Conservation (phyloP, 2,797 vertebrate genomes). For the Amniataba percoides region DNA sequence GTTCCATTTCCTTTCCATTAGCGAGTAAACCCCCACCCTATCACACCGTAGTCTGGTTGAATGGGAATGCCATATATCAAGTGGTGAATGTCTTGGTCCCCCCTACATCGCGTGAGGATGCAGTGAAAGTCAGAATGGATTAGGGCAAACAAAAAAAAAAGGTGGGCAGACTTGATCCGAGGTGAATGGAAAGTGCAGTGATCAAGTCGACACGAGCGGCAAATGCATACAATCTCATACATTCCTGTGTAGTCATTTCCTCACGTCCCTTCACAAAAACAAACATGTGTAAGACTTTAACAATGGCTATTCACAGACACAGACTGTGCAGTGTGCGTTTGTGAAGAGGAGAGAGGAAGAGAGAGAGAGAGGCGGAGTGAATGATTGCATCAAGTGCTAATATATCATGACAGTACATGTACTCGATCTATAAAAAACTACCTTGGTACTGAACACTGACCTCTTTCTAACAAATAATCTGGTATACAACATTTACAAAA, state of each 20-base stretch:
- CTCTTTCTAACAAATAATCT: slow-evolving; percentile 86
- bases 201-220: slow-evolving; percentile 76
- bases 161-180: slow-evolving; percentile 74
- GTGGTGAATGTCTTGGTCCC: slow-evolving; percentile 78
- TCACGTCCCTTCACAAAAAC: slow-evolving; percentile 51
- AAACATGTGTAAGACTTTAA: slow-evolving; percentile 73
- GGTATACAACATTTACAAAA: slow-evolving; percentile 87
- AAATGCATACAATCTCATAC: slow-evolving; percentile 74
- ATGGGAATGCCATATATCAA: slow-evolving; percentile 79
- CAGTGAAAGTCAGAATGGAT: slow-evolving; percentile 73
- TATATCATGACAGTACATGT: slow-evolving; percentile 83
- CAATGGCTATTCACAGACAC: slow-evolving; percentile 68
- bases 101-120: slow-evolving; percentile 73
- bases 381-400: slow-evolving; percentile 83
- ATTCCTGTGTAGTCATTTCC: slow-evolving; percentile 73
- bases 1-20: slow-evolving; percentile 68
- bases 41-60: slow-evolving; percentile 52
- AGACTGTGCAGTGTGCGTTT: slow-evolving; percentile 66
- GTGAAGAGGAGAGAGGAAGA: slow-evolving; percentile 55
- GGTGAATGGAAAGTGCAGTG: slow-evolving; percentile 80
- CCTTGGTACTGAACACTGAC: slow-evolving; percentile 84
- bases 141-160: slow-evolving; percentile 27
- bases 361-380: slow-evolving; percentile 57
- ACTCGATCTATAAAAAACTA: slow-evolving; percentile 84
- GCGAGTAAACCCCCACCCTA: slow-evolving; percentile 62